Evolutionary conservation across 2,888 invertebrate species (phyloP).

Genomic region (Mayetiola destructor): DNA sequence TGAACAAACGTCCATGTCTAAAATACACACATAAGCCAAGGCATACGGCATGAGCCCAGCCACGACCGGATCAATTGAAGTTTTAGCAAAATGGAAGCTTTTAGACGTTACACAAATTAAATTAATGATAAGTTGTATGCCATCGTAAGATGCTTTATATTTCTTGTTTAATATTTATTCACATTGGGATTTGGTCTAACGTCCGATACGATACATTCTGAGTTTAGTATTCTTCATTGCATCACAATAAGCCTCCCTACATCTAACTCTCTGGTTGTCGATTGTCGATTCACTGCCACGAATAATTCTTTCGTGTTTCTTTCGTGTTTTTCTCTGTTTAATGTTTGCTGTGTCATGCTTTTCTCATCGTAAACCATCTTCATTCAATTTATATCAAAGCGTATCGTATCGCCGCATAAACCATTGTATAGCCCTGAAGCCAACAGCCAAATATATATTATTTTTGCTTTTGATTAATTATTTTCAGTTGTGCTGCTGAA

Average conservation of each 20-base stretch:
- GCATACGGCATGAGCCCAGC: too few species aligned
- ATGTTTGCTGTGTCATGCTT: neutral
- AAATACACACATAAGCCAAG: too few species aligned
- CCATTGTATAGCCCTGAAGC: neutral
- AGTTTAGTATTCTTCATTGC: too few species aligned
- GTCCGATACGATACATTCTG: too few species aligned
- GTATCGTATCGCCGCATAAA: too few species aligned
- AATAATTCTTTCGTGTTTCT: neutral
- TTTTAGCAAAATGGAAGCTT: neutral
- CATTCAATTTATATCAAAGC: too few species aligned
- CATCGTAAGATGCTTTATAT: neutral
- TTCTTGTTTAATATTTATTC: slow-evolving; percentile 2
- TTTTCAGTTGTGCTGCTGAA: slow-evolving; percentile 5
- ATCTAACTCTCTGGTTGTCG: neutral
- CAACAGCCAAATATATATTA: neutral
- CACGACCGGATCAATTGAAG: too few species aligned
- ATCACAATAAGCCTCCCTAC: too few species aligned
- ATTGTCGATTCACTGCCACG: neutral
- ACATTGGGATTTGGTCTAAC: slow-evolving; percentile 5
- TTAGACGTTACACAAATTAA: slow-evolving; percentile 1
- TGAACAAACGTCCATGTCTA: too few species aligned
- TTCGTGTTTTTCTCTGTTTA: neutral
- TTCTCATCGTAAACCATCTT: neutral
- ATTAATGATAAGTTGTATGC: slow-evolving; percentile 4
- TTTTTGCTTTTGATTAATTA: slow-evolving; percentile 11